Percentiles rank a stretch among this genome's conserved stretches.
Evolutionary conservation across 2,113 vertebrate genomes (phyloP).

Genomic region (Lates calcarifer): DNA sequence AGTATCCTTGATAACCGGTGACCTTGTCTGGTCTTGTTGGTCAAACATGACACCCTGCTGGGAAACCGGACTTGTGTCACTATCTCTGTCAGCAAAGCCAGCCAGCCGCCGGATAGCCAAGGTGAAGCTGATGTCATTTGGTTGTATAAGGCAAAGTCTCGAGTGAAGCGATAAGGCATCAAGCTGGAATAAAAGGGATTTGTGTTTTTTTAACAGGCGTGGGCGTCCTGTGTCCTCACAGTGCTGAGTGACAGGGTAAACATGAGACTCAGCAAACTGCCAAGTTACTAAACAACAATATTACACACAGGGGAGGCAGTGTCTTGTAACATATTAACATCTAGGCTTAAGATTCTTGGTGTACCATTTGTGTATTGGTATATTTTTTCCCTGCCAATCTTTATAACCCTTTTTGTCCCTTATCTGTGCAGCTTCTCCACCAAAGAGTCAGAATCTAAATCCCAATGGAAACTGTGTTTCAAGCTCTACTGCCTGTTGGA

Average conservation of each 20-base stretch:
- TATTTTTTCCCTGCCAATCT: neutral
- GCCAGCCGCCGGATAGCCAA: constrained; percentile 29
- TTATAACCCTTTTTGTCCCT: constrained; percentile 30
- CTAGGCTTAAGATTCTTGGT: neutral
- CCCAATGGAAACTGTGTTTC: constrained; percentile 90
- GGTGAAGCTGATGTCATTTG: constrained; percentile 74
- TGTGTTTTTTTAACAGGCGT: constrained; percentile 54
- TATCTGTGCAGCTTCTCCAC: constrained; percentile 80
- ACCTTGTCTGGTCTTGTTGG: constrained; percentile 60
- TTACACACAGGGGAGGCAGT: constrained; percentile 6
- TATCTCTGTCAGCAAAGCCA: constrained; percentile 46
- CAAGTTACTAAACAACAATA: constrained; percentile 43
- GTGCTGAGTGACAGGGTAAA: constrained; percentile 49
- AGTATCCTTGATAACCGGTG: constrained; percentile 54
- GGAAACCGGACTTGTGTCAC: constrained; percentile 60
- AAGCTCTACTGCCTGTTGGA: constrained; percentile 94
- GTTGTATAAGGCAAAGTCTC: constrained; percentile 54
- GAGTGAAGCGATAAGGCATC: constrained; percentile 48
- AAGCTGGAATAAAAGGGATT: constrained; percentile 63
- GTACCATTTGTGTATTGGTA: neutral
- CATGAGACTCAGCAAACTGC: constrained; percentile 29
- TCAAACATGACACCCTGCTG: constrained; percentile 60
- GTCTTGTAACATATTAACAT: constrained; percentile 50
- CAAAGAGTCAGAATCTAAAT: constrained; percentile 84
- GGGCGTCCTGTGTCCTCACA: constrained; percentile 35